Conservation (phyloP, 2,113 vertebrate genomes). For the Irena cyanogastra region DNA sequence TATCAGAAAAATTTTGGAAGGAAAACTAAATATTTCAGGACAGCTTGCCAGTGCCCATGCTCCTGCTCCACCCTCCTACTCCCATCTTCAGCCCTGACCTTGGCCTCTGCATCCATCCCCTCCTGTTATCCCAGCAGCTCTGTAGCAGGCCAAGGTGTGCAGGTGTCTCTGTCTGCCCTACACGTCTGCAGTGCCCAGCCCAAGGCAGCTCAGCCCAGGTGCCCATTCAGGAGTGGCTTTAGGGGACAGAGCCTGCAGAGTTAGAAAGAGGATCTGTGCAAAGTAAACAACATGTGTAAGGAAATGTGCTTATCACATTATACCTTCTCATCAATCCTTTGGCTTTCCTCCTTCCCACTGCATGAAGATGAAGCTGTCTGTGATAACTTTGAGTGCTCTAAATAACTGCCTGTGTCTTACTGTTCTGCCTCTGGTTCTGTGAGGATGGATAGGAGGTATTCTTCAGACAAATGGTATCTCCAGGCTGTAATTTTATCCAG, state of each 20-base stretch:
- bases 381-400: not conserved
- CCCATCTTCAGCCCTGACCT: not conserved
- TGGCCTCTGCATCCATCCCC: not conserved
- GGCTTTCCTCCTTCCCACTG: not conserved
- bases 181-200: fast-evolving
- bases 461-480: not conserved
- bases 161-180: not conserved
- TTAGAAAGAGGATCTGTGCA: not conserved
- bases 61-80: not conserved
- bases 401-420: not conserved
- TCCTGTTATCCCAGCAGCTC: not conserved
- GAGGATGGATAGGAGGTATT: not conserved
- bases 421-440: not conserved
- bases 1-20: not conserved
- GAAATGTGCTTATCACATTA: not conserved
- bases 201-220: not conserved
- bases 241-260: not conserved
- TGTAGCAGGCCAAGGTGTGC: not conserved
- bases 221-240: not conserved
- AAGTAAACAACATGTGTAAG: not conserved
- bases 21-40: not conserved
- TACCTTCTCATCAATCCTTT: not conserved
- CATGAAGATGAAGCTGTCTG: not conserved
- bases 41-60: not conserved
- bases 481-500: not conserved